A percentile compares a stretch with the other conserved stretches of the same genome.
Conservation (phyloP, 1,140 invertebrate species). For the Mya arenaria region DNA sequence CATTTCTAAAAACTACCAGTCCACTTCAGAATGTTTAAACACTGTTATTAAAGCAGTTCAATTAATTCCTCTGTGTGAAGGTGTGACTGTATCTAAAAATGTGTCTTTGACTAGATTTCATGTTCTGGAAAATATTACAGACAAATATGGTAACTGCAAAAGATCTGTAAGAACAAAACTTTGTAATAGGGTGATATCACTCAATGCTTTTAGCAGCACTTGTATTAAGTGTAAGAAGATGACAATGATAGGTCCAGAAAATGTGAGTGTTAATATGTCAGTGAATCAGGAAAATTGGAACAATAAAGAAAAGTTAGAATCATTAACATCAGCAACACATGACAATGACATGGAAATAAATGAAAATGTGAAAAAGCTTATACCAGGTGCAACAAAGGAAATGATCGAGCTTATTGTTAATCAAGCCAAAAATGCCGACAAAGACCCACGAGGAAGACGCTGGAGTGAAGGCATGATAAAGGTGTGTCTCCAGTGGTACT, state of each 20-base stretch:
- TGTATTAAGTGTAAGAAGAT: conserved; percentile 35
- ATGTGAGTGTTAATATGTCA: neutral
- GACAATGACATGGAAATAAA: neutral
- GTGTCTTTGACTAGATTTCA: neutral
- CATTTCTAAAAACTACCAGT: neutral
- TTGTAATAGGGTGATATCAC: conserved; percentile 8
- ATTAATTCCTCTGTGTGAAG: conserved; percentile 3
- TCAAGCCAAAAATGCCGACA: conserved; percentile 4
- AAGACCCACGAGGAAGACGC: neutral
- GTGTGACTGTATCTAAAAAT: neutral
- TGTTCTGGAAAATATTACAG: neutral
- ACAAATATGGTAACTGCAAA: neutral
- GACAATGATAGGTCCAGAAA: conserved; percentile 9
- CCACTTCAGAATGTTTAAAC: neutral
- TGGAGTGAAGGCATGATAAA: conserved; percentile 7
- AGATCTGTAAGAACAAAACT: neutral
- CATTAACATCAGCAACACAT: neutral
- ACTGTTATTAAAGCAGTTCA: neutral
- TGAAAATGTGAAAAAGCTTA: neutral
- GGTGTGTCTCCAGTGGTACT: conserved; percentile 16
- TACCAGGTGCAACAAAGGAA: conserved; percentile 1
- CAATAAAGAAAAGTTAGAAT: neutral
- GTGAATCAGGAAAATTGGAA: neutral
- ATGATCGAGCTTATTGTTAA: conserved; percentile 3
- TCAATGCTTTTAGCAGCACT: neutral